These are phyloP conservation scores for Colletes gigas DNA, from an alignment of 1,140 invertebrate species.

Conservation along the genomic window DNA sequence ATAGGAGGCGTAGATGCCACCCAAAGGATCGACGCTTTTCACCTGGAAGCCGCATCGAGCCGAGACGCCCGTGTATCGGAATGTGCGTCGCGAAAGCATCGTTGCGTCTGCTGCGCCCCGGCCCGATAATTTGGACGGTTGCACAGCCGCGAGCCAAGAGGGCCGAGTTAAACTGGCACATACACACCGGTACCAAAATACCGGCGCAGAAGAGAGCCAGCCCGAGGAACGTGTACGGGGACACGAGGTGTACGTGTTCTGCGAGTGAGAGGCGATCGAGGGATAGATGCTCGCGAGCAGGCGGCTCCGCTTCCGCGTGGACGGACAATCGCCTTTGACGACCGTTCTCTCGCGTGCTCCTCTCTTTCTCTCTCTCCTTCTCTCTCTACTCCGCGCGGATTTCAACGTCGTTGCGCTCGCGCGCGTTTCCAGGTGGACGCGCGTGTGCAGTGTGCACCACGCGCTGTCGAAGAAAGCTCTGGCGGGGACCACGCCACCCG, in stretches of 20 bases:
- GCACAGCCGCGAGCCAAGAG: constrained; percentile 8
- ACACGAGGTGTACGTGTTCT: constrained; percentile 71
- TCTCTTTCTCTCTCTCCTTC: too few relatives aligned
- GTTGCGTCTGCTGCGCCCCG: constrained; percentile 2
- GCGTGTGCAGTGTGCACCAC: neutral
- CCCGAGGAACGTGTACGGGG: constrained; percentile 70
- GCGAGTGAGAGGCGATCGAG: constrained; percentile 67
- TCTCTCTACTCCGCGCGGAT: constrained; percentile 9
- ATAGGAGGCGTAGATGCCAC: neutral
- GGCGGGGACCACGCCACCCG: constrained; percentile 58
- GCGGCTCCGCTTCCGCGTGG: constrained; percentile 67
- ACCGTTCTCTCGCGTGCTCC: constrained; percentile 9
- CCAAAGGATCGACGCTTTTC: constrained; percentile 4
- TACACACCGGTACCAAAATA: constrained; percentile 47
- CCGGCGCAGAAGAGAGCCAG: constrained; percentile 45
- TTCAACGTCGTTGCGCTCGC: neutral
- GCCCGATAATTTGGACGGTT: constrained; percentile 38
- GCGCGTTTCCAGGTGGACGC: too few relatives aligned
- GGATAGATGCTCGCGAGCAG: constrained; percentile 65
- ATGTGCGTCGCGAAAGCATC: constrained; percentile 37
- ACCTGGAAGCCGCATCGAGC: neutral
- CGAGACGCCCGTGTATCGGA: neutral
- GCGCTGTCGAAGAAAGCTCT: constrained; percentile 59
- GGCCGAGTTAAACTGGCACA: constrained; percentile 54
- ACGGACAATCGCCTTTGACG: constrained; percentile 66